phyloP scores from a whole-genome alignment of 2,888 invertebrate species.

The Microctonus aethiopoides region DNA sequence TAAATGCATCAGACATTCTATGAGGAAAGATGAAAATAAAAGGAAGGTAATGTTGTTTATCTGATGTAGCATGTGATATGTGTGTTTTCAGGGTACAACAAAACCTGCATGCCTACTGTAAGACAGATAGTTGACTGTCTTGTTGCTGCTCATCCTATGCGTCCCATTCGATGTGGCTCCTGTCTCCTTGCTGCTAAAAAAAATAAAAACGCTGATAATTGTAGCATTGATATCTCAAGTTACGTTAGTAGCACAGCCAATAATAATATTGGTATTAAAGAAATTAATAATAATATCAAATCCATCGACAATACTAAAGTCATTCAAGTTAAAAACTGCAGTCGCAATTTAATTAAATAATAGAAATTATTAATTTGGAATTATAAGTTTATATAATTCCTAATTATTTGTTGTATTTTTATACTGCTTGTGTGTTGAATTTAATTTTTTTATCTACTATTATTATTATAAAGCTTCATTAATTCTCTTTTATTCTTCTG shows the following conservation, averaged over 20 bases:
- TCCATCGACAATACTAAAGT: conserved; percentile 40
- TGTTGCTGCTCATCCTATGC: conserved; percentile 63
- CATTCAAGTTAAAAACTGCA: conserved; percentile 30
- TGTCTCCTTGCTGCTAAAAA: conserved; percentile 61
- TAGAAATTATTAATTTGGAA: not conserved
- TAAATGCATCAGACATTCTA: not conserved
- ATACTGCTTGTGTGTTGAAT: too few species aligned
- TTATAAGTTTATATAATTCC: not conserved
- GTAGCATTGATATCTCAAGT: conserved; percentile 49
- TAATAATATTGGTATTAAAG: conserved; percentile 48
- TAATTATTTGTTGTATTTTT: not conserved
- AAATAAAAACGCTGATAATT: conserved; percentile 56
- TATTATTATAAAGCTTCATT: too few species aligned
- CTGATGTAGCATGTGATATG: conserved; percentile 65
- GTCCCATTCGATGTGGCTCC: conserved; percentile 61
- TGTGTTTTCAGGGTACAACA: conserved; percentile 68
- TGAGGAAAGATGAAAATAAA: not conserved
- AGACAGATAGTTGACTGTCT: conserved; percentile 66
- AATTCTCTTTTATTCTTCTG: too few species aligned
- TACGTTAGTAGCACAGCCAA: conserved; percentile 53
- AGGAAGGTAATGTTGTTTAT: conserved; percentile 48
- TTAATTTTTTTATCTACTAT: too few species aligned
- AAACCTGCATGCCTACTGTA: conserved; percentile 74
- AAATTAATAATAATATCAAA: conserved; percentile 42
- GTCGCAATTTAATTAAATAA: conserved; percentile 28